Percentiles rank a stretch among this genome's conserved stretches.
Conservation (phyloP, 2,888 invertebrate species). For the Sympetrum striolatum region DNA sequence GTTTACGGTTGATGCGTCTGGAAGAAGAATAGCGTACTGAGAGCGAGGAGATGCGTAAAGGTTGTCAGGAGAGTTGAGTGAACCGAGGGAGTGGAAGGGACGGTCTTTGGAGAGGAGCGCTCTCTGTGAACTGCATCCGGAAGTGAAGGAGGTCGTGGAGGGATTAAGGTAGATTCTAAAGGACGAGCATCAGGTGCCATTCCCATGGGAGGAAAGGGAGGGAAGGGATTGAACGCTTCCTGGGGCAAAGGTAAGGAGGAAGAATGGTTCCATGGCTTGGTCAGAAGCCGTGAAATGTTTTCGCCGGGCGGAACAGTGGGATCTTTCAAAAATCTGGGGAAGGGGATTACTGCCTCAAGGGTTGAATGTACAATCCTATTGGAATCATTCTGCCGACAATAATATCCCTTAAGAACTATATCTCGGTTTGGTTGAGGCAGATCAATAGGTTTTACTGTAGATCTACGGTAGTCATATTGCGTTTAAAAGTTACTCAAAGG, state of each 20-base stretch:
- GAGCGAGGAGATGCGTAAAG: neutral
- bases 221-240: neutral
- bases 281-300: neutral
- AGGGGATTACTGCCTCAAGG: neutral
- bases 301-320: too few species aligned
- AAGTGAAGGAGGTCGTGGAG: neutral
- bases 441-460: too few species aligned
- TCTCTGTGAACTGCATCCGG: slow-evolving; percentile 35
- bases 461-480: too few species aligned
- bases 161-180: slow-evolving; percentile 28
- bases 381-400: too few species aligned
- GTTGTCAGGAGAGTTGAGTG: neutral
- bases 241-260: neutral
- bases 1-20: neutral
- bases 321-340: too few species aligned
- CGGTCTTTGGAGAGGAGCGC: neutral
- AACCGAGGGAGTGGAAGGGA: neutral
- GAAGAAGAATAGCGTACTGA: neutral
- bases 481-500: too few species aligned
- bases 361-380: neutral
- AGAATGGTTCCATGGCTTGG: neutral
- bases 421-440: too few species aligned
- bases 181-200: slow-evolving; percentile 34
- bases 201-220: neutral
- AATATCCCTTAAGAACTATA: too few species aligned